phyloP scores from a whole-genome alignment of 2,888 invertebrate species.

The Eretmocerus hayati region DNA sequence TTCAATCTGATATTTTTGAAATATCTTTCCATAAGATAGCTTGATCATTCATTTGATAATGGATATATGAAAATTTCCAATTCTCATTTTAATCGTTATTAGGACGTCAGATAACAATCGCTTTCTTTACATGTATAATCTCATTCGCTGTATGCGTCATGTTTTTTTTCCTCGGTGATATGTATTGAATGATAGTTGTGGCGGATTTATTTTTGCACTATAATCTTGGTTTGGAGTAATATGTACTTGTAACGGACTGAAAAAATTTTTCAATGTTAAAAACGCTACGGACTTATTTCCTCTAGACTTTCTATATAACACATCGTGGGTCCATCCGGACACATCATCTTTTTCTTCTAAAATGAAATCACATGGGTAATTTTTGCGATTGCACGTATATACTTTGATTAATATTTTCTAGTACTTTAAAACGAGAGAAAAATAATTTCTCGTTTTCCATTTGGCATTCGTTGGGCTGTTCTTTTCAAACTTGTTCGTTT shows the following conservation, averaged over 20 bases:
- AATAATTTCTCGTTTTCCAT: constrained; percentile 14
- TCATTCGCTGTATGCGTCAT: too few relatives aligned
- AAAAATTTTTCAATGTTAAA: constrained; percentile 11
- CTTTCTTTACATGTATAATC: background rate
- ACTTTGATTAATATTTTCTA: constrained; percentile 13
- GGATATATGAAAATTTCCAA: too few relatives aligned
- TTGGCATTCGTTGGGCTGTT: too few relatives aligned
- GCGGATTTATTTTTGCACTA: constrained; percentile 11
- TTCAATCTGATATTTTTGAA: too few relatives aligned
- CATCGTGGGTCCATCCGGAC: constrained; percentile 4
- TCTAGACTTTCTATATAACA: background rate
- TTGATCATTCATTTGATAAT: constrained; percentile 16
- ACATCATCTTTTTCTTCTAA: constrained; percentile 4
- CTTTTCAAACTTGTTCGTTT: too few relatives aligned
- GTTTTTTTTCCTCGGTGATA: constrained; percentile 11
- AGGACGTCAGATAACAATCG: constrained; percentile 14
- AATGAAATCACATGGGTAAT: constrained; percentile 11
- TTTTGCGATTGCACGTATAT: constrained; percentile 4
- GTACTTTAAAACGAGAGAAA: constrained; percentile 9
- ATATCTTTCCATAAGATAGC: background rate
- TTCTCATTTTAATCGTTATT: constrained; percentile 10
- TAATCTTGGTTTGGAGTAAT: constrained; percentile 4
- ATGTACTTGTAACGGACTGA: constrained; percentile 4
- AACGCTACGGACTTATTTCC: constrained; percentile 11
- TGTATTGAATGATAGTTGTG: constrained; percentile 21